Percentiles rank a stretch among this genome's conserved stretches.
Conservation (phyloP, 35 echinoderm and acorn worm genomes). For the Amphiura filiformis region DNA sequence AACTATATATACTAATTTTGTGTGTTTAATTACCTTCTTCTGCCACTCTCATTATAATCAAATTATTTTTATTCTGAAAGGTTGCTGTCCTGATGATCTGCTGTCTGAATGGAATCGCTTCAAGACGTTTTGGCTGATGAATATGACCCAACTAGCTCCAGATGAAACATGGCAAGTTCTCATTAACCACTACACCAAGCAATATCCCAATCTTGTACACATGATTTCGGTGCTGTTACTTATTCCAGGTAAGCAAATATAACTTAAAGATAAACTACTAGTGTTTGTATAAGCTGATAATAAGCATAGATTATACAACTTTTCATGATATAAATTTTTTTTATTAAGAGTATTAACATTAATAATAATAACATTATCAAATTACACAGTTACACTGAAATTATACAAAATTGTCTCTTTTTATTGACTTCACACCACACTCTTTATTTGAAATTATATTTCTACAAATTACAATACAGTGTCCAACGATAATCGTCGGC, state of each 20-base stretch:
- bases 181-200: neutral
- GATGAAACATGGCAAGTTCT: neutral
- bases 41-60: neutral
- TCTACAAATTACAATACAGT: no score
- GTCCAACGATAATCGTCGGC: conserved; percentile 16
- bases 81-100: neutral
- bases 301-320: neutral
- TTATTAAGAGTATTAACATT: no score
- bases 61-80: neutral
- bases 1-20: neutral
- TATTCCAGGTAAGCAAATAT: conserved; percentile 27
- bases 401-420: neutral
- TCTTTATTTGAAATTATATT: no score
- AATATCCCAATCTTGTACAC: conserved; percentile 21
- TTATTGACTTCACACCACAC: no score
- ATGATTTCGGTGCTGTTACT: conserved; percentile 24
- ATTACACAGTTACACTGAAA: neutral
- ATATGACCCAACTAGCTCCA: no score
- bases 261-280: neutral
- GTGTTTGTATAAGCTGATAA: neutral
- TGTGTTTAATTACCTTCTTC: neutral
- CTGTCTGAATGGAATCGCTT: neutral
- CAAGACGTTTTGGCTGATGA: neutral
- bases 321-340: no score
- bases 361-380: neutral